phyloP scores from a whole-genome alignment of 2,797 vertebrate genomes.

The Neosilurus hyrtlii region DNA sequence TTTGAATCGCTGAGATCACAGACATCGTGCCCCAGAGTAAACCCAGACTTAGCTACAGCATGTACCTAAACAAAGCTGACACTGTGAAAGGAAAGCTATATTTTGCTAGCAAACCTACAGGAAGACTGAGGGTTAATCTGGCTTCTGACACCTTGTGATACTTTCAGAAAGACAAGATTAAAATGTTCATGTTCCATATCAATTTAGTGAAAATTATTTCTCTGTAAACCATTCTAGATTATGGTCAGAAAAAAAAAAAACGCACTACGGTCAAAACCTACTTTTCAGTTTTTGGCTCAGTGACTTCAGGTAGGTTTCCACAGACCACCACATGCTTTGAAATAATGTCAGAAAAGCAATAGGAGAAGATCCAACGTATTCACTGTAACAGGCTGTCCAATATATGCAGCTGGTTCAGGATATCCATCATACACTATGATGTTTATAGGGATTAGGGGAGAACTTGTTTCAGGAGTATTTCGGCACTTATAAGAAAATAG shows the following conservation, averaged over 20 bases:
- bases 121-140: neutral
- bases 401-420: neutral
- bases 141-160: neutral
- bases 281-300: neutral
- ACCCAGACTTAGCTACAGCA: neutral
- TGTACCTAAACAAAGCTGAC: neutral
- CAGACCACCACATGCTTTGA: neutral
- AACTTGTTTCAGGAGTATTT: constrained; percentile 20
- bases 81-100: neutral
- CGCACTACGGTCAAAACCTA: neutral
- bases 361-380: neutral
- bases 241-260: neutral
- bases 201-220: neutral
- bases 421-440: neutral
- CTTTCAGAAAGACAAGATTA: neutral
- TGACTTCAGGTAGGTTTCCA: neutral
- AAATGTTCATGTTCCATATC: neutral
- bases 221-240: neutral
- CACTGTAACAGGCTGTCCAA: neutral
- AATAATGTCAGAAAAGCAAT: neutral
- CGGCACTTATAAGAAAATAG: constrained; percentile 15
- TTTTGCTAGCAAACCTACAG: neutral
- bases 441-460: neutral
- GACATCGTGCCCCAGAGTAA: no score
- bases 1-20: no score